Evolutionary conservation across 2,113 vertebrate genomes (phyloP), one percentile per base, ranked within the genome.

Genomic region (Lepisosteus osseus): DNA sequence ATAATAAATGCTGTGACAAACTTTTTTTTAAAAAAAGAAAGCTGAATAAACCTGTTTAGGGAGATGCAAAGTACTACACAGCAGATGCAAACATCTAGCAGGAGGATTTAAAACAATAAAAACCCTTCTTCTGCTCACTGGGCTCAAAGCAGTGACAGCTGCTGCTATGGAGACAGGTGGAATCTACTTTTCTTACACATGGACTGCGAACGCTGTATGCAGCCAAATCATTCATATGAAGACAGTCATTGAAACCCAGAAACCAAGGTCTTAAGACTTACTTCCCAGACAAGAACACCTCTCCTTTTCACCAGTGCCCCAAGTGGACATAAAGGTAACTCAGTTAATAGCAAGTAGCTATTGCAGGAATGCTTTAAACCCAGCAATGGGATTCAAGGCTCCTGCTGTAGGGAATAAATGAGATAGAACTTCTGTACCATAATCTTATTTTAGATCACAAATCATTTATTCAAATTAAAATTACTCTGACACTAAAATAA

Each of bases 401-500:
- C 47, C 47, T 51, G 2, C 47, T 6, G 2, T 5, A 51, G 47
- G 1, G 47, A 6, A 9, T 5, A 1, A 51, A 13, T 3, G 57
- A 13, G 3, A 5, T 13, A 61, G 51, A 69, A 61, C 41, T 59
- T 41, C 55, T 62, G 57, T 42, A 56, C 54, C 70, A 43, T 55
- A 47, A 68, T 74, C 68, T 69, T 73, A 71, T 72, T 77, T 72
- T 42, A 56, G 71, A 70, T 79, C 72, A 77, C 76, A 75, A 83
- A 71, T 78, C 72, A 82, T 79, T 80, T 79, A 65, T 76, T 74
- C 74, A 76, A 81, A 75, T 71, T 74, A 84, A 79, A 61, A 77
- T 83, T 77, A 75, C 74, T 74, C 61, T 3, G 44, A 75, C 80
- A 86, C 82, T 80, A 84, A 71, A 82, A 80, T 84, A 84, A 83